Evolutionary conservation across 2,888 invertebrate species (phyloP), one percentile per base, ranked within the genome.

Genomic region (Lumbricus terrestris): DNA sequence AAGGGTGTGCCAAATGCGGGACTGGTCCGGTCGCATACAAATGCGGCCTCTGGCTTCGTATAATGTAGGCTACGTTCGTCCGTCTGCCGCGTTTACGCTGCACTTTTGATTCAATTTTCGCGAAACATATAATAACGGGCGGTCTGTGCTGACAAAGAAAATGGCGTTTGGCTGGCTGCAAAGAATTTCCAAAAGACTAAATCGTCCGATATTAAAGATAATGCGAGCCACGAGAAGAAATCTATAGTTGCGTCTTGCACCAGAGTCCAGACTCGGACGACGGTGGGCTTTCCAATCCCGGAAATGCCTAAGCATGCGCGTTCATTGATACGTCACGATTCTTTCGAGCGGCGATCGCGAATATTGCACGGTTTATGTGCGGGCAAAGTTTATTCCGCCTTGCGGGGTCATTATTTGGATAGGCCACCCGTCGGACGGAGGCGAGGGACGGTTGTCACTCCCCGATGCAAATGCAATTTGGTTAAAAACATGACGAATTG

Each of bases 261-360:
- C n/a, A n/a, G 18, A 23, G 40, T 40, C 40, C 18, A 16, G 15
- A 42, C 42, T 18, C 6, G 47, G 54, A 29, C 69, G 69, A 69
- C 11, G 69, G 69, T n/a, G 29, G 47, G 69, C 69, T 69, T 69
- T 69, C 69, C 69, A 69, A 69, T 69, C 69, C n/a, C 69, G 69
- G 69, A 69, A 69, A 69, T 69, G 69, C 69, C 11, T 69, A 69
- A 69, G 69, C 69, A 69, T 69, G 69, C 69, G 69, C 69, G 69
- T 69, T 69, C 69, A 69, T 69, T 69, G 69, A 69, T 69, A 69
- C 69, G 69, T 69, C 69, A 69, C 69, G 69, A 69, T 69, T 69
- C 69, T 69, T 69, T 69, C 69, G 29, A 69, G 69, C 69, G 47
- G 69, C 69, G 47, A 47, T 47, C 47, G 47, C 47, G 69, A 69